Base-by-base conservation (phyloP, 2,113 vertebrate genomes). In the Hemiscyllium ocellatum region DNA sequence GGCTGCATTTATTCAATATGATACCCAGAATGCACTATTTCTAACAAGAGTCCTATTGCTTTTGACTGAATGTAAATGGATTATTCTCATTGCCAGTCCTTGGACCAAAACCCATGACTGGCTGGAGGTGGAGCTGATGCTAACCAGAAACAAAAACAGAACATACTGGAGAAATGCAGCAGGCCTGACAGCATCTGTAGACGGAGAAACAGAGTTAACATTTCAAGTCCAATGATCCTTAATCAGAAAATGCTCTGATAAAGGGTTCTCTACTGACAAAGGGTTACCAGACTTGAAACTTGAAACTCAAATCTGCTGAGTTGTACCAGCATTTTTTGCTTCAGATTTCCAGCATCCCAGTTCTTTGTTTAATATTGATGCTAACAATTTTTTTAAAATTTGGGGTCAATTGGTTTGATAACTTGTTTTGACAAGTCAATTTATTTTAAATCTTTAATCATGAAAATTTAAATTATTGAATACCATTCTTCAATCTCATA, bases 11-110 rank as follows among this genome's bases (percentile, higher is more conserved):
- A n/a, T 37, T 66, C 61, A 37, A 37, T 66, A 66, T 66, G 33
- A 66, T 66, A 24, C 89, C 89, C 89, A 93, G 2, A 66, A 66
- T 93, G 61, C 33, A n/a, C 33, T 61, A 66, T 66, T 66, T 66
- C 89, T 37, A 37, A 93, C 56, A 91, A 66, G 61, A 22, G 19
- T 37, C 33, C 89, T 66, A 68, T 93, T 93, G 61, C 65, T 56
- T 65, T 91, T 33, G 56, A 91, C 56, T 83, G 37, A 93, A 93
- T n/a, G n/a, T n/a, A 93, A 93, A 20, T 93, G 17, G 89, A 61
- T 65, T 15, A 19, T 66, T 37, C 61, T 93, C 20, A 17, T 37
- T 66, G 89, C 61, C 89, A 37, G 61, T 90, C n/a, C 89, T 37
- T 68, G 61, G 33, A 22, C 5, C 19, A 93, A 93, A 68, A 66